phyloP scores from a whole-genome alignment of 35 echinoderm and acorn worm genomes.

The Apostichopus japonicus region DNA sequence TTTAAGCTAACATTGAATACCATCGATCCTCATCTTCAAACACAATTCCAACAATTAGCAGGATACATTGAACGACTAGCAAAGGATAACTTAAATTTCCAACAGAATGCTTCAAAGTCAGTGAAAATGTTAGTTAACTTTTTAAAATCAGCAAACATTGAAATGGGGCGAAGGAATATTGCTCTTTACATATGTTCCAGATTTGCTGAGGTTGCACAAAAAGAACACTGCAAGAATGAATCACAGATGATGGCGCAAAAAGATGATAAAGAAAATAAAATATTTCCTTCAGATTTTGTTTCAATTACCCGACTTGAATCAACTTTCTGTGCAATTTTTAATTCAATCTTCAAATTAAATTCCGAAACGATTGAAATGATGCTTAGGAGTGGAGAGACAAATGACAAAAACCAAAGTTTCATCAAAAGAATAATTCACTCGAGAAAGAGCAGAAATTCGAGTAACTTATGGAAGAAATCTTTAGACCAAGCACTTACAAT shows the following conservation, averaged over 20 bases:
- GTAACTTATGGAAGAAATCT: not conserved
- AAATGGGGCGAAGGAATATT: not conserved
- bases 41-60: not conserved
- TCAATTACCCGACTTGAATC: too few species aligned
- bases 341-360: too few species aligned
- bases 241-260: not conserved
- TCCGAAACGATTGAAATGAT: too few species aligned
- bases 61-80: not conserved
- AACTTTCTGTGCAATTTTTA: too few species aligned
- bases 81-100: not conserved
- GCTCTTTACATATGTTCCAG: not conserved
- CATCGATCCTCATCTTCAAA: not conserved
- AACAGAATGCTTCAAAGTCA: not conserved
- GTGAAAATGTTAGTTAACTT: not conserved
- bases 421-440: fast-evolving
- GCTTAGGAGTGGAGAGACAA: too few species aligned
- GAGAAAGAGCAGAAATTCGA: too few species aligned
- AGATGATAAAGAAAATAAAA: not conserved
- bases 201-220: not conserved
- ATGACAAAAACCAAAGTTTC: too few species aligned
- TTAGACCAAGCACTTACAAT: not conserved
- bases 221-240: not conserved
- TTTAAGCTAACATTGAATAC: not conserved
- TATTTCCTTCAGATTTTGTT: not conserved
- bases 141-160: not conserved